These are phyloP conservation scores for Selenia dentaria DNA, from an alignment of 2,888 invertebrate genomes.

Conservation along the genomic window DNA sequence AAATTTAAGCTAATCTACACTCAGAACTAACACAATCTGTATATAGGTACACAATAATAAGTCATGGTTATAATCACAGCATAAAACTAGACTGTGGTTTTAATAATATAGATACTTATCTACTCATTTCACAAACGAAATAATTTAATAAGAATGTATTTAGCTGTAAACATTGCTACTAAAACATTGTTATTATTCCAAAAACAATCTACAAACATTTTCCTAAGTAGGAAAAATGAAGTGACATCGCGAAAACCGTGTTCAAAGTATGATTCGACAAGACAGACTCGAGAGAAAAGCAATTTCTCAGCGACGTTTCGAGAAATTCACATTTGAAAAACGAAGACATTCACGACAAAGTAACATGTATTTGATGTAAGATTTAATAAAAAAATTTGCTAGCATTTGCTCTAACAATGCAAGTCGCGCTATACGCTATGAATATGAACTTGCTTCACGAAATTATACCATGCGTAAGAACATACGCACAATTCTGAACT, in stretches of 20 bases:
- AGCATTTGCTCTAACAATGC: conserved; percentile 31
- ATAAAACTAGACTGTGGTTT: too few relatives aligned
- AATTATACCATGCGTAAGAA: conserved; percentile 6
- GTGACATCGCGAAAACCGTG: conserved; percentile 2
- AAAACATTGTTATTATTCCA: background rate
- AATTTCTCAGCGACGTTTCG: conserved; percentile 4
- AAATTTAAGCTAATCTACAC: too few relatives aligned
- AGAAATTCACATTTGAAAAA: conserved; percentile 16
- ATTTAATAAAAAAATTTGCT: conserved; percentile 33
- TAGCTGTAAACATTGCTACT: too few relatives aligned
- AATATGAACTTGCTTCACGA: conserved; percentile 34
- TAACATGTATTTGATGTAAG: conserved; percentile 19
- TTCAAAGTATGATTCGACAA: conserved; percentile 8
- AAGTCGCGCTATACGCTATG: conserved; percentile 29
- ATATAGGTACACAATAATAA: too few relatives aligned
- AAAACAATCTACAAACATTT: background rate
- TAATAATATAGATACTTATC: too few relatives aligned
- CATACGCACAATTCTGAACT: conserved; percentile 10
- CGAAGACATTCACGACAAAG: conserved; percentile 13
- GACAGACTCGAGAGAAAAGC: conserved; percentile 4
- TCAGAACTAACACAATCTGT: too few relatives aligned
- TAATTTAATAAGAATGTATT: too few relatives aligned
- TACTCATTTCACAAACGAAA: too few relatives aligned
- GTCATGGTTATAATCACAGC: too few relatives aligned
- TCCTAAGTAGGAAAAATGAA: background rate